Percentiles rank a stretch among this genome's conserved stretches.
These are phyloP conservation scores for Percopsis transmontana DNA, from an alignment of 2,113 vertebrate species.

Conservation along the genomic window DNA sequence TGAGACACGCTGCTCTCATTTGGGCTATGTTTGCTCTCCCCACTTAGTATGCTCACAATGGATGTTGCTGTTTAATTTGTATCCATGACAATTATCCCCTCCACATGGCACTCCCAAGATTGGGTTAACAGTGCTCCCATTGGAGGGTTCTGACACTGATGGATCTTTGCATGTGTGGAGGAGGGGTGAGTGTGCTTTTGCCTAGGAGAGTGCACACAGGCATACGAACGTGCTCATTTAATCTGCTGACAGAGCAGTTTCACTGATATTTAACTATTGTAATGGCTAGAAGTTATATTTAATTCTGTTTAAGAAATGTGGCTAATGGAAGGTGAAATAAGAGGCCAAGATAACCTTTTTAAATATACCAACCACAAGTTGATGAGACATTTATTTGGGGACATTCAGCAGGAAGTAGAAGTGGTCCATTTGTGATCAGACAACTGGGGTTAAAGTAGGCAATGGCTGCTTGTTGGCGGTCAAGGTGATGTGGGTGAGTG, in stretches of 20 bases:
- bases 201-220: conserved; percentile 12
- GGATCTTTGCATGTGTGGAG: conserved; percentile 32
- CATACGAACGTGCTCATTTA: conserved; percentile 7
- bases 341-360: not conserved
- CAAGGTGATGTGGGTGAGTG: not conserved
- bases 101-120: conserved; percentile 53
- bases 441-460: not conserved
- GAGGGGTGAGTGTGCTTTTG: conserved; percentile 3
- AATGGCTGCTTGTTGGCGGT: not conserved
- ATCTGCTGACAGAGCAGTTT: conserved; percentile 27
- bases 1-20: conserved; percentile 51
- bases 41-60: conserved; percentile 55
- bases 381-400: conserved; percentile 13
- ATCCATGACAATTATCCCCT: conserved; percentile 61
- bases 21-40: conserved; percentile 37
- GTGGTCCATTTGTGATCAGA: not conserved
- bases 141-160: conserved; percentile 36
- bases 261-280: conserved; percentile 1
- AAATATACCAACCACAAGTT: not conserved
- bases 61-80: conserved; percentile 65
- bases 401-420: conserved; percentile 15
- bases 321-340: not conserved
- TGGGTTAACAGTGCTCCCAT: conserved; percentile 45
- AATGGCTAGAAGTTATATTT: not conserved
- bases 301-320: conserved; percentile 1